Evolutionary conservation across 2,113 vertebrate species (phyloP).

Genomic region (Carettochelys insculpta): DNA sequence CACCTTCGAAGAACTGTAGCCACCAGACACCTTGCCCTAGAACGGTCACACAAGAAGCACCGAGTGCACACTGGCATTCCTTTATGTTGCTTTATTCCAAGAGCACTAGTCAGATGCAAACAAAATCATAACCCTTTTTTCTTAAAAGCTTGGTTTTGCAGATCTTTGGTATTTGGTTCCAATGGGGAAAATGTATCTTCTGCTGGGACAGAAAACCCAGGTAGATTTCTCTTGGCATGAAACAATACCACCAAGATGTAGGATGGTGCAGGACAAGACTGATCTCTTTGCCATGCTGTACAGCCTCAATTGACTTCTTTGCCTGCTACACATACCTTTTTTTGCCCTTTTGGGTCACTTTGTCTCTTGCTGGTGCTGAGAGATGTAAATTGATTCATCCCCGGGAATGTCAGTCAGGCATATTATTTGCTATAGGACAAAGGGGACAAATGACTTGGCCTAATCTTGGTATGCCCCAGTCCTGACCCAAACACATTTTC

Average conservation of each 20-base stretch:
- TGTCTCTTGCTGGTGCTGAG: not conserved
- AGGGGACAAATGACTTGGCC: too few species aligned
- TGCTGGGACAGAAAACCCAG: accelerated
- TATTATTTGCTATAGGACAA: too few species aligned
- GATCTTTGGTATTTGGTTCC: not conserved
- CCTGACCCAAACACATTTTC: too few species aligned
- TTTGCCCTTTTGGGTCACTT: not conserved
- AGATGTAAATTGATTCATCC: not conserved
- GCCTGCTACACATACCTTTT: not conserved
- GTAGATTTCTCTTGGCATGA: not conserved
- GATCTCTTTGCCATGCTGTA: not conserved
- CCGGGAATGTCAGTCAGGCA: not conserved
- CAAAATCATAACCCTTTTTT: not conserved
- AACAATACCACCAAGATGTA: not conserved
- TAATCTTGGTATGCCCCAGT: too few species aligned
- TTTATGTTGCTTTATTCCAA: slow-evolving; percentile 34
- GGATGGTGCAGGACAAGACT: not conserved
- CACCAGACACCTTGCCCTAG: not conserved
- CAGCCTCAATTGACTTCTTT: not conserved
- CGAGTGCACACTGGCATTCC: slow-evolving; percentile 3
- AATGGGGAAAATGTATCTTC: not conserved
- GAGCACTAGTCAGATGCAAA: accelerated
- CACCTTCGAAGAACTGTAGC: not conserved
- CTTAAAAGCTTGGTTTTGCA: accelerated
- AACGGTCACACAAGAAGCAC: not conserved